A percentile compares a stretch with the other conserved stretches of the same genome.
These are phyloP conservation scores for Morelia viridis DNA, from an alignment of 2,797 vertebrate species.

Conservation along the genomic window DNA sequence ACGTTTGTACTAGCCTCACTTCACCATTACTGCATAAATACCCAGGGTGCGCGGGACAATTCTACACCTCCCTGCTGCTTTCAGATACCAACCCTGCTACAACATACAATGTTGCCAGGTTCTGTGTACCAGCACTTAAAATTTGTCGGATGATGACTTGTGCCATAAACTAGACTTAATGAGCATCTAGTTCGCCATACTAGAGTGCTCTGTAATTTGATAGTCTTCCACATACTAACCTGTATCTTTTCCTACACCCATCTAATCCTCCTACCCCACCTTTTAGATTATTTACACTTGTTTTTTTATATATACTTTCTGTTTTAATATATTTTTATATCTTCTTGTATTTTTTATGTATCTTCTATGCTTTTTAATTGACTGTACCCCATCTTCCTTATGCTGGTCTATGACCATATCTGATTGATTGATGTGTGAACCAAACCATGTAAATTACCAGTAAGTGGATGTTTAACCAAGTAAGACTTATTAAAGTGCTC, in stretches of 20 bases:
- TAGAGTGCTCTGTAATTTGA: neutral
- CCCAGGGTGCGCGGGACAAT: neutral
- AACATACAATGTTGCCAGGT: neutral
- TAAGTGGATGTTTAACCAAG: neutral
- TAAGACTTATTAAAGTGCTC: neutral
- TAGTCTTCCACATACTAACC: neutral
- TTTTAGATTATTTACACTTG: neutral
- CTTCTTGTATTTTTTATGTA: neutral
- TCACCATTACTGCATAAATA: neutral
- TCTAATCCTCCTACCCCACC: neutral
- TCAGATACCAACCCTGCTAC: neutral
- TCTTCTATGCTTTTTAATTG: neutral
- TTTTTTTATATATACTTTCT: neutral
- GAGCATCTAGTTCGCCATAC: neutral
- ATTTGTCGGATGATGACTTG: neutral
- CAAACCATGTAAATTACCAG: neutral
- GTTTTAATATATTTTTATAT: neutral
- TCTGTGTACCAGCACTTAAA: neutral
- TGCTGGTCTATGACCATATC: neutral
- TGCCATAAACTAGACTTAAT: neutral
- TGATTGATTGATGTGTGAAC: neutral
- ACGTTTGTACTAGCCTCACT: neutral
- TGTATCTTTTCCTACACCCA: neutral
- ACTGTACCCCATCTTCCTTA: neutral
- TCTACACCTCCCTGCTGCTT: neutral